Evolutionary conservation across 2,113 vertebrate genomes (phyloP).

Genomic region (Zosterops hypoxanthus): DNA sequence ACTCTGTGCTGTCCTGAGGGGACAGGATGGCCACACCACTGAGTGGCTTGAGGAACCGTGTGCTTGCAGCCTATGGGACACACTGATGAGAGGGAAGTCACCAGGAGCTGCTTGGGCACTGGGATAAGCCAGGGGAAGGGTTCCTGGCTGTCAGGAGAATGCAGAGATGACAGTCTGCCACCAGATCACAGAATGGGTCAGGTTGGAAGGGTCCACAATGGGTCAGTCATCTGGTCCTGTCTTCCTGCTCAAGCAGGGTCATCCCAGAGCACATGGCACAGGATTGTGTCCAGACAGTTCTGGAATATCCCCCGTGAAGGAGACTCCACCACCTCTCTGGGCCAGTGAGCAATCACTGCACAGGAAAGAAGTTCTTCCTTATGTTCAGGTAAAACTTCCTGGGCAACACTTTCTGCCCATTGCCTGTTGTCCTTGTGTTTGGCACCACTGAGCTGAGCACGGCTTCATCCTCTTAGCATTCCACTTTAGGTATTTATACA

Average conservation of each 20-base stretch:
- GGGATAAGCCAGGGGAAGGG: background rate
- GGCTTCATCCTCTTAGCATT: background rate
- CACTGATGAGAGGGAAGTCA: fast-evolving
- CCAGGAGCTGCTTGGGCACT: background rate
- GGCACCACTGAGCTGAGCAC: background rate
- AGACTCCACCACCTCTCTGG: background rate
- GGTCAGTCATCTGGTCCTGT: background rate
- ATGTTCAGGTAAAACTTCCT: background rate
- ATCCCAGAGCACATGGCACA: background rate
- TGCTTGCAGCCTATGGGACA: background rate
- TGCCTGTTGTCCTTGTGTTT: background rate
- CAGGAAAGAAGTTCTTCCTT: background rate
- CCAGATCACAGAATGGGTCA: background rate
- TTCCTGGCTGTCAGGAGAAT: background rate
- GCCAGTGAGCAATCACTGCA: background rate
- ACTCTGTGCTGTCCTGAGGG: background rate
- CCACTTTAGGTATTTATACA: background rate
- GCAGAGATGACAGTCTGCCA: fast-evolving
- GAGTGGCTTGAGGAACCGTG: fast-evolving
- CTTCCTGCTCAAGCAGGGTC: background rate
- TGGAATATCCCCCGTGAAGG: background rate
- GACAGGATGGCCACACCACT: fast-evolving
- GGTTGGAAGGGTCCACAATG: background rate
- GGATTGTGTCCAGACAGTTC: fast-evolving
- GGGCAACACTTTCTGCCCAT: background rate